A percentile compares a stretch with the other conserved stretches of the same genome.
phyloP scores from a whole-genome alignment of 2,113 vertebrate species.

The Nestor notabilis region DNA sequence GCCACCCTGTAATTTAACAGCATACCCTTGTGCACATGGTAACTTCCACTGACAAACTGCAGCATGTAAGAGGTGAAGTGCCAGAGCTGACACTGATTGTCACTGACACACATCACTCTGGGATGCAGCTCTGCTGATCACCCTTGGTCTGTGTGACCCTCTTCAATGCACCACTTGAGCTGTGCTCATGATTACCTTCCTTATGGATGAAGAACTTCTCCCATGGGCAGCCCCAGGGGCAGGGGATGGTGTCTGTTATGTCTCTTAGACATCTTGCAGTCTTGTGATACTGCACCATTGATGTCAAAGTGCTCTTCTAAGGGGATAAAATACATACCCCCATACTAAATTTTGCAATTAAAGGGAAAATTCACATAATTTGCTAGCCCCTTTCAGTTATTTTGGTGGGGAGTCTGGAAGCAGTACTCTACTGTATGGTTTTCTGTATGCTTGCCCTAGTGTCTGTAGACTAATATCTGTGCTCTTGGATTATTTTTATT shows the following conservation, averaged over 20 bases:
- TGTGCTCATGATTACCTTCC: background rate
- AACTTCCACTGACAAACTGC: background rate
- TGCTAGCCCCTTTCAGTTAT: background rate
- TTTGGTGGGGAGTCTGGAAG: background rate
- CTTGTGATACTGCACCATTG: accelerated
- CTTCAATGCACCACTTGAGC: background rate
- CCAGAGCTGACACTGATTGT: background rate
- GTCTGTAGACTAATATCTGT: background rate
- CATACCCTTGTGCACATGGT: accelerated
- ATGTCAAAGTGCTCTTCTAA: background rate
- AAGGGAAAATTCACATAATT: background rate
- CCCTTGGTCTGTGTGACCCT: background rate
- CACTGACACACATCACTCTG: accelerated
- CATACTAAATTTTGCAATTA: background rate
- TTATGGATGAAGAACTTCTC: background rate
- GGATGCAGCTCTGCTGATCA: background rate
- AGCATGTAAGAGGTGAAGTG: background rate
- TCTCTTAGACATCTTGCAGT: background rate
- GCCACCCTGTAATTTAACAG: background rate
- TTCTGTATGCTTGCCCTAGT: background rate
- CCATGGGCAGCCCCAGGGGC: background rate
- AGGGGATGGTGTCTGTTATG: background rate
- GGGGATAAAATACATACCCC: background rate
- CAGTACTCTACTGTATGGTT: accelerated
- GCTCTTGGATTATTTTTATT: background rate